Conservation (phyloP, 2,113 vertebrate species). For the Oophaga pumilio region DNA sequence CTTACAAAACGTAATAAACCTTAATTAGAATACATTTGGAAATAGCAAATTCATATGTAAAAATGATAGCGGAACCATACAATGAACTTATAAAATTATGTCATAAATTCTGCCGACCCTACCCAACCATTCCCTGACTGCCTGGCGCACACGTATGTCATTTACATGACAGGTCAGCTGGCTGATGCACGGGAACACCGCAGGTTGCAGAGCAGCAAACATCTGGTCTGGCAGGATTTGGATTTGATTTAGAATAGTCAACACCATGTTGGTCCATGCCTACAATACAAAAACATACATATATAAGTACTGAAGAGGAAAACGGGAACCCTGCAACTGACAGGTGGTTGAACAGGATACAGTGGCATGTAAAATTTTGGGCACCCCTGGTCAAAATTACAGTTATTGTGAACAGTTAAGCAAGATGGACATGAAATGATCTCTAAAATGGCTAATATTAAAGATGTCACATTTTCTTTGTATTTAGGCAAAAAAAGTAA, state of each 20-base stretch:
- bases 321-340: background rate
- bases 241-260: conserved; percentile 93
- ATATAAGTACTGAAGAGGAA: background rate
- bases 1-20: conserved; percentile 51
- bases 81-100: conserved; percentile 75
- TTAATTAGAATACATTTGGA: conserved; percentile 49
- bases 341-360: too few relatives aligned
- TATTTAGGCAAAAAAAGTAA: too few relatives aligned
- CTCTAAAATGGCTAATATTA: too few relatives aligned
- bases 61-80: conserved; percentile 53
- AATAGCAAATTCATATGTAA: conserved; percentile 28
- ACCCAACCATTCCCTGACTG: conserved; percentile 91
- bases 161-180: conserved; percentile 94
- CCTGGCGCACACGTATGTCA: conserved; percentile 88
- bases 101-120: conserved; percentile 92
- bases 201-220: conserved; percentile 90
- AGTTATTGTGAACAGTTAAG: too few relatives aligned
- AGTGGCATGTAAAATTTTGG: too few relatives aligned
- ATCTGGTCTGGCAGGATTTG: conserved; percentile 86
- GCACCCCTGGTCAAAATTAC: too few relatives aligned
- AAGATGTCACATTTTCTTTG: too few relatives aligned
- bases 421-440: too few relatives aligned
- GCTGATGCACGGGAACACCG: conserved; percentile 92
- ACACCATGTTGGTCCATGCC: conserved; percentile 98
- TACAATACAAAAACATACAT: conserved; percentile 62